Evolutionary conservation across 1,140 invertebrate species (phyloP).

Genomic region (Adoxophyes honmai): DNA sequence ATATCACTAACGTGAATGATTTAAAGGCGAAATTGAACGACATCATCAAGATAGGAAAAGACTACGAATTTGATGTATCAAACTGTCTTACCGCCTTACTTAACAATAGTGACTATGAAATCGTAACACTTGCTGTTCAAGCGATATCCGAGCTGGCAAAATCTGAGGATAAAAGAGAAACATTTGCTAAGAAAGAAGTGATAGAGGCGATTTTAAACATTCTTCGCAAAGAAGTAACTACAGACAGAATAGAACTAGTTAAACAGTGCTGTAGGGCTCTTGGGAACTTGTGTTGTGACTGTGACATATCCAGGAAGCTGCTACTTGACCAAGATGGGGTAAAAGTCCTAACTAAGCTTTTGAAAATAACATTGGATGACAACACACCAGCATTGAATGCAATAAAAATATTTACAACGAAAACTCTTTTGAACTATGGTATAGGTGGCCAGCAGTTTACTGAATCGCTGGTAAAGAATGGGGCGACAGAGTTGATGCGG

Average conservation of each 20-base stretch:
- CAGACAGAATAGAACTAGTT: conserved; percentile 76
- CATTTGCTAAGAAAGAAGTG: conserved; percentile 80
- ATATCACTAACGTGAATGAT: conserved; percentile 48
- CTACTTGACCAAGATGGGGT: conserved; percentile 81
- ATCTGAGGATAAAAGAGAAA: conserved; percentile 81
- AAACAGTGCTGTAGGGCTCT: conserved; percentile 88
- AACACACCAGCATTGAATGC: conserved; percentile 39
- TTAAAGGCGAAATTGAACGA: conserved; percentile 60
- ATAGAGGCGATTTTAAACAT: conserved; percentile 78
- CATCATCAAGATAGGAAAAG: conserved; percentile 55
- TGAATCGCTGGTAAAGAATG: conserved; percentile 81
- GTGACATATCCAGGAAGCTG: conserved; percentile 83
- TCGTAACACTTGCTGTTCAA: conserved; percentile 75
- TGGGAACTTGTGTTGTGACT: conserved; percentile 93
- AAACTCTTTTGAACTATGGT: conserved; percentile 88
- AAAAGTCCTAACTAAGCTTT: conserved; percentile 67
- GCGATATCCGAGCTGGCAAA: conserved; percentile 86
- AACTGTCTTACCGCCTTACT: conserved; percentile 56
- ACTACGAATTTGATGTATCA: conserved; percentile 62
- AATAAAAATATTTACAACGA: conserved; percentile 62
- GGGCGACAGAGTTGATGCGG: conserved; percentile 80
- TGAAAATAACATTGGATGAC: conserved; percentile 49
- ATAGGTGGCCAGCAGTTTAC: conserved; percentile 84
- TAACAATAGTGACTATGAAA: conserved; percentile 46
- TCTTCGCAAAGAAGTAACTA: conserved; percentile 54